phyloP scores from a whole-genome alignment of 2,888 invertebrate genomes.

The Spilosoma lubricipeda region DNA sequence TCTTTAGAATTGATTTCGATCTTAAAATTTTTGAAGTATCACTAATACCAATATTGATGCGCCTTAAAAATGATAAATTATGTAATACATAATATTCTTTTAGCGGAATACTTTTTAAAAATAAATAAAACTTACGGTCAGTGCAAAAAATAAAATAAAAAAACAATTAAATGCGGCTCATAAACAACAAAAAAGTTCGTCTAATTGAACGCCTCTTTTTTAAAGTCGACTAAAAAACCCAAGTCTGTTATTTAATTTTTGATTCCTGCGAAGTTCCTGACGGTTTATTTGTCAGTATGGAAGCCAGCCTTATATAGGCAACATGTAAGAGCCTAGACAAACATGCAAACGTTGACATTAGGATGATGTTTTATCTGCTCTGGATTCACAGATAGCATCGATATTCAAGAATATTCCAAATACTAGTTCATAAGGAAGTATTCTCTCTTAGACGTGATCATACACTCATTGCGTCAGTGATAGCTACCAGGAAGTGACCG shows the following conservation, averaged over 20 bases:
- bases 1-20: too few relatives aligned
- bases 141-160: not conserved
- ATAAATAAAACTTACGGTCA: not conserved
- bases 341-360: not conserved
- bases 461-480: not conserved
- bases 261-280: not conserved
- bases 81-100: not conserved
- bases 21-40: too few relatives aligned
- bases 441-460: not conserved
- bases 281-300: not conserved
- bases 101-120: not conserved
- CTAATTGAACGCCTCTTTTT: too few relatives aligned
- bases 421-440: not conserved
- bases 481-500: not conserved
- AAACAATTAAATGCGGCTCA: not conserved
- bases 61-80: not conserved
- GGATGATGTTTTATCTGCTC: conserved; percentile 1
- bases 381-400: not conserved
- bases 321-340: not conserved
- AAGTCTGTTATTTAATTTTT: too few relatives aligned
- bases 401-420: not conserved
- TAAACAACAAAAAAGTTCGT: not conserved
- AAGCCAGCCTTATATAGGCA: too few relatives aligned
- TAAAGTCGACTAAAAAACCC: too few relatives aligned
- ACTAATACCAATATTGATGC: too few relatives aligned